phyloP scores from a whole-genome alignment of 53 echinoderm and acorn worm genomes.

The Paracentrotus lividus region DNA sequence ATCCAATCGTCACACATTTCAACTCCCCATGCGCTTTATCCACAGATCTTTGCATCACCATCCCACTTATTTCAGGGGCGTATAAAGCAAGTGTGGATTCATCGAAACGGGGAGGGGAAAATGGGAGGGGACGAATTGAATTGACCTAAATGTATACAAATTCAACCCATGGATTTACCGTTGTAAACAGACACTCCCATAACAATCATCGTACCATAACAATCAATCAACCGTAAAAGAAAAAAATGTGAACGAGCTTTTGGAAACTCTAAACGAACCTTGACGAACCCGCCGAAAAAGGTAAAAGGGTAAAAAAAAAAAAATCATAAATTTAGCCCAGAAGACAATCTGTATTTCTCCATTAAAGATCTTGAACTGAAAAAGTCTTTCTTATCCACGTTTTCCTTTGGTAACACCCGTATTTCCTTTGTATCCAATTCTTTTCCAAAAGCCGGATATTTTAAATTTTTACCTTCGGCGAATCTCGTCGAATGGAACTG shows the following conservation, averaged over 20 bases:
- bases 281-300: no score
- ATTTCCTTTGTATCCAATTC: background rate
- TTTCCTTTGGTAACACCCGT: background rate
- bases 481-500: background rate
- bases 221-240: no score
- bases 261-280: no score
- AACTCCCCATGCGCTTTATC: background rate
- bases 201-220: no score
- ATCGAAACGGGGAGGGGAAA: background rate
- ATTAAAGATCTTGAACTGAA: no score
- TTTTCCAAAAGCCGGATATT: background rate
- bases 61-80: background rate
- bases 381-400: background rate
- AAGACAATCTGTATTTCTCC: no score
- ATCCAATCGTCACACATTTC: background rate
- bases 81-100: background rate
- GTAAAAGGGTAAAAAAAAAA: no score
- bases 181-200: no score
- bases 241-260: no score
- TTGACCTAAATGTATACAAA: no score
- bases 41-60: background rate
- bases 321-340: no score
- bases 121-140: background rate
- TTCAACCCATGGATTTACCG: no score
- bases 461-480: background rate